Evolutionary conservation across 2,797 vertebrate genomes (phyloP).

Genomic region (Denticeps clupeoides): DNA sequence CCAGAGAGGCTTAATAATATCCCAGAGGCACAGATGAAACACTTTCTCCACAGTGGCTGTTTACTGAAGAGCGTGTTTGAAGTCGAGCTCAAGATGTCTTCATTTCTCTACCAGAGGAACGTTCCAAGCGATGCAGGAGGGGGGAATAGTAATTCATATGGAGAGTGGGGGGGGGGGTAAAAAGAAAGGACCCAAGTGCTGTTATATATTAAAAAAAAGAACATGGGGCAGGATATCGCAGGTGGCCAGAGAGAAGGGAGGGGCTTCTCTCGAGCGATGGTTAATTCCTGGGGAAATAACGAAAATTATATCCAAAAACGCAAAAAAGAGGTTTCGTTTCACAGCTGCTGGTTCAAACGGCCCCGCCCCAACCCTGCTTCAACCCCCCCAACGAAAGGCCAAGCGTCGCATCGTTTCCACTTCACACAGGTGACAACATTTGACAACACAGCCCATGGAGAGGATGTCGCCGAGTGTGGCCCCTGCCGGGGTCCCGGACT

Average conservation of each 20-base stretch:
- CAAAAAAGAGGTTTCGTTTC: constrained; percentile 10
- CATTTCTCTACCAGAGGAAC: constrained; percentile 86
- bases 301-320: constrained; percentile 4
- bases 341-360: constrained; percentile 6
- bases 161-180: constrained; percentile 14
- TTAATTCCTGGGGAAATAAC: background rate
- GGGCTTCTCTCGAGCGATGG: constrained; percentile 4
- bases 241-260: constrained; percentile 4
- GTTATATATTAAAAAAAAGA: constrained; percentile 32
- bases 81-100: constrained; percentile 94
- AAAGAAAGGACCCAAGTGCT: constrained; percentile 16
- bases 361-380: background rate
- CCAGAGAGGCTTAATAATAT: constrained; percentile 93
- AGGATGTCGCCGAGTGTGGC: too few relatives aligned
- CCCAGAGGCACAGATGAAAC: constrained; percentile 97
- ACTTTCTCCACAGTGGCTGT: constrained; percentile 81
- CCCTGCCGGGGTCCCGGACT: too few relatives aligned
- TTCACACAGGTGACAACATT: constrained; percentile 21
- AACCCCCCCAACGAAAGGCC: constrained; percentile 24
- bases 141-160: constrained; percentile 48
- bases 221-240: constrained; percentile 32
- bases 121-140: constrained; percentile 35
- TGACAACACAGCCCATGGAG: background rate
- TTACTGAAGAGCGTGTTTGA: constrained; percentile 92
- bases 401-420: constrained; percentile 9